Conservation (phyloP, 2,113 vertebrate genomes). For the Herpetotheres cachinnans region DNA sequence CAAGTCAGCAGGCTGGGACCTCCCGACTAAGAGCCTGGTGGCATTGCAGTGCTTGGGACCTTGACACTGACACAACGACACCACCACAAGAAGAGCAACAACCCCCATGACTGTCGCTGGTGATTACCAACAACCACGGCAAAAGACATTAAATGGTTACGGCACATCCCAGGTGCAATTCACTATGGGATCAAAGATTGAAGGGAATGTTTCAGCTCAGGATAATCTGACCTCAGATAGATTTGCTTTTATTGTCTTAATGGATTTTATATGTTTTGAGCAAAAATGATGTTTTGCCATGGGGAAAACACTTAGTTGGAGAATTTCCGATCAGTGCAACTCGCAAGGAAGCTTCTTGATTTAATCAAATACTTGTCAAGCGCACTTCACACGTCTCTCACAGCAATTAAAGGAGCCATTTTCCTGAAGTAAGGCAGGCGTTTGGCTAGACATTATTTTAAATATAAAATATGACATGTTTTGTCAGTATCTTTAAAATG, state of each 20-base stretch:
- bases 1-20: background rate
- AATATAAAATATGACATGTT: constrained; percentile 46
- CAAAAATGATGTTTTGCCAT: background rate
- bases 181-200: background rate
- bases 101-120: fast-evolving
- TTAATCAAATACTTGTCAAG: constrained; percentile 41
- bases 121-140: background rate
- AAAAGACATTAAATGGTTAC: background rate
- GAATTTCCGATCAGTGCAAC: fast-evolving
- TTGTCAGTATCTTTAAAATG: constrained; percentile 40
- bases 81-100: background rate
- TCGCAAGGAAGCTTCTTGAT: background rate
- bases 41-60: background rate
- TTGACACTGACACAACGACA: fast-evolving
- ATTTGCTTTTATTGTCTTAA: background rate
- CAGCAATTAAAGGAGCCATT: constrained; percentile 33
- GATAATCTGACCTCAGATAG: background rate
- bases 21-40: background rate
- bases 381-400: background rate
- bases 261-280: background rate
- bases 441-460: constrained; percentile 26
- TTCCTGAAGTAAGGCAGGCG: background rate
- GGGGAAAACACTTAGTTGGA: background rate
- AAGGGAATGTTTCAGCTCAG: background rate
- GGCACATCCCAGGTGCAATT: background rate